These are phyloP conservation scores for Maylandia zebra DNA, from an alignment of 2,113 vertebrate genomes.

Conservation along the genomic window DNA sequence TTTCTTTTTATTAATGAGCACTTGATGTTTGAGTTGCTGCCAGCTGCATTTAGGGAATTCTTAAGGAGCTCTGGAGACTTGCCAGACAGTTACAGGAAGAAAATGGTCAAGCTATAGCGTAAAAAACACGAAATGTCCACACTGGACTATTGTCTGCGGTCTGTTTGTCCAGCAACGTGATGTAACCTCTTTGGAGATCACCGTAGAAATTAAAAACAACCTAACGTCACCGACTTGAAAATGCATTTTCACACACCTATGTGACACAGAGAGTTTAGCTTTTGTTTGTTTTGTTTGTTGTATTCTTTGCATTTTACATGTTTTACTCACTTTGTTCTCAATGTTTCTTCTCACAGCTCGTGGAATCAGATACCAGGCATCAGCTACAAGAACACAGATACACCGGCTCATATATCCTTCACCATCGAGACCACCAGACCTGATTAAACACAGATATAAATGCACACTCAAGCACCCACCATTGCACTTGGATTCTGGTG, in stretches of 20 bases:
- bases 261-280: not conserved
- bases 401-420: not conserved
- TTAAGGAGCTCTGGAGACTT: constrained; percentile 80
- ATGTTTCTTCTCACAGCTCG: constrained; percentile 38
- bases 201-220: not conserved
- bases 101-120: constrained; percentile 77
- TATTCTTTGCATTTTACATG: constrained; percentile 9
- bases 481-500: not conserved
- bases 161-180: not conserved
- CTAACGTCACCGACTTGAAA: not conserved
- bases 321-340: constrained; percentile 6
- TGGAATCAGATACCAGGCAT: constrained; percentile 4
- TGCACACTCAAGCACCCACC: not conserved
- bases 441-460: not conserved
- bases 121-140: constrained; percentile 44
- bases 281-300: constrained; percentile 58
- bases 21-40: constrained; percentile 90
- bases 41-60: constrained; percentile 89
- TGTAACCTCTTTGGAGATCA: not conserved
- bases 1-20: constrained; percentile 83
- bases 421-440: not conserved
- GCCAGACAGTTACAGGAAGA: constrained; percentile 81
- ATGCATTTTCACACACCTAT: not conserved
- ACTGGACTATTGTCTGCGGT: not conserved
- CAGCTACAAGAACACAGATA: not conserved